Base-by-base conservation (phyloP, 1,140 invertebrate species). In the Leptinotarsa undecemlineata region DNA sequence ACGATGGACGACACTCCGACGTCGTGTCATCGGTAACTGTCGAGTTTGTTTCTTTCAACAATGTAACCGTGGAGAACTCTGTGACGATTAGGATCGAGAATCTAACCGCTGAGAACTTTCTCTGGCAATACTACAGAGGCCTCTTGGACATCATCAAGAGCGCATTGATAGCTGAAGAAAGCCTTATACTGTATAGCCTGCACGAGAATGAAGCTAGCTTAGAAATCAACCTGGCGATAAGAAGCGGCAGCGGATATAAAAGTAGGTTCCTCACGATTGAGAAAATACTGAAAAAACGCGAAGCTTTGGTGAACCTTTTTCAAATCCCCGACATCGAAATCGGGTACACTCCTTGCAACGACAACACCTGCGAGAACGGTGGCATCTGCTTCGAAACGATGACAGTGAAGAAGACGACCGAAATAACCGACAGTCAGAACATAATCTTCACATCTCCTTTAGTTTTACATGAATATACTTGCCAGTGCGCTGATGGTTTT, bases 1-100 rank as follows among this genome's bases (percentile, higher is more conserved):
- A 95, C 84, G 97, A 99, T 86, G 96, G 96, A 3, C 90, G 90
- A 74, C 95, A 97, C 82, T 87, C 88, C 13, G 91, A 95, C 85
- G 96, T 97, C 0, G 86, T 91, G 20, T 97, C 95, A 6, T 93
- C 92, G 23, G 91, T 97, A 1, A 92, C 91, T 3, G 89, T 98
- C 0, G 91, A 95, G 82, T 95, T 96, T 80, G 86, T 92, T 48
- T 88, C 88, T 17, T 95, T 96, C 81, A 90, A 92, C 75, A 96
- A 97, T 82, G 82, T 84, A 13, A 96, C 95, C 0, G 87, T 98
- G 13, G 91, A 93, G 66, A 93, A 96, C 82, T 95, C 94, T 15
- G 86, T 97, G 1, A 93, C 92, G 0, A 82, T 97, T 15, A 88
- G 92, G 78, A 88, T 96, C 48, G 82, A 87, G 3, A 94, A 94